Evolutionary conservation across 2,888 invertebrate genomes (phyloP).

Genomic region (Tricholauxania praeusta): DNA sequence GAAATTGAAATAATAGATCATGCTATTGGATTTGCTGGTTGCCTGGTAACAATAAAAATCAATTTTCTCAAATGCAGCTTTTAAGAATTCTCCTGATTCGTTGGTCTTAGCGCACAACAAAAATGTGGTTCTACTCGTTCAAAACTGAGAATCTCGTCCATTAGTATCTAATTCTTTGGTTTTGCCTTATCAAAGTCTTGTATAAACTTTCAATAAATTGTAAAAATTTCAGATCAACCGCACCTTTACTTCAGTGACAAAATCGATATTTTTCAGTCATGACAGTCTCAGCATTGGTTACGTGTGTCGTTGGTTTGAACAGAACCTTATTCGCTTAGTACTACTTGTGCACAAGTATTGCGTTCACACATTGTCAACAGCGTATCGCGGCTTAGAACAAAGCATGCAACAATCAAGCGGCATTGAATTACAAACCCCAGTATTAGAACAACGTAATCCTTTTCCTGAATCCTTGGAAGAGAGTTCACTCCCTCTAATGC

Average conservation of each 20-base stretch:
- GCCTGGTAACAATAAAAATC: too few relatives aligned
- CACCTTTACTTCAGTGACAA: conserved; percentile 79
- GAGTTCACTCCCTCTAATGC: conserved; percentile 68
- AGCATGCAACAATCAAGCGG: conserved; percentile 66
- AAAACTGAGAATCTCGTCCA: too few relatives aligned
- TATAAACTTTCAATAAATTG: neutral
- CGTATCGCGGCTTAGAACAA: conserved; percentile 71
- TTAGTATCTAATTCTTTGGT: too few relatives aligned
- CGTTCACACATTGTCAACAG: conserved; percentile 68
- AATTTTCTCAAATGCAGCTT: too few relatives aligned
- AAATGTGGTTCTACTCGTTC: too few relatives aligned
- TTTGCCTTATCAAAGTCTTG: too few relatives aligned
- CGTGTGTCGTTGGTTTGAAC: conserved; percentile 84
- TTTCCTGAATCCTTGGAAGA: conserved; percentile 62
- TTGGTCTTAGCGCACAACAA: too few relatives aligned
- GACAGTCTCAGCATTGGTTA: conserved; percentile 79
- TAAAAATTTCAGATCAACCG: conserved; percentile 72
- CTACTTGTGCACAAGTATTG: conserved; percentile 80
- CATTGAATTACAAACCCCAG: conserved; percentile 82
- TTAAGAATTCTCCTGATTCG: too few relatives aligned
- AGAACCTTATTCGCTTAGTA: conserved; percentile 82
- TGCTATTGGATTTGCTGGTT: too few relatives aligned
- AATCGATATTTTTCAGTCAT: conserved; percentile 86
- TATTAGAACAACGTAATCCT: conserved; percentile 73
- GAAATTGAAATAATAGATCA: too few relatives aligned